Evolutionary conservation across 2,113 vertebrate species (phyloP).

Genomic region (Chionis minor): DNA sequence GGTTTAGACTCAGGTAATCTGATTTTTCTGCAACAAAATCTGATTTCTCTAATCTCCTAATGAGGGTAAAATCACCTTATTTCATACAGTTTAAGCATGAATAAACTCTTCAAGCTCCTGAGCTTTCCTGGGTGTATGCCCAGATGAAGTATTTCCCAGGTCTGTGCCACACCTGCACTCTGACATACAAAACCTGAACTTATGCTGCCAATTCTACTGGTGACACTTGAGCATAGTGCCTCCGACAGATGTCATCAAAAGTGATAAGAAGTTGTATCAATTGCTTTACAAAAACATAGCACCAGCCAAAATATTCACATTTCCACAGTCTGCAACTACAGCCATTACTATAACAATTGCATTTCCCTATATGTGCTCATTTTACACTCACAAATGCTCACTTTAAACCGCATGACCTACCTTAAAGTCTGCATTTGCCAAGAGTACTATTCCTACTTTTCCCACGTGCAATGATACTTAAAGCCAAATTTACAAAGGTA

Average conservation of each 20-base stretch:
- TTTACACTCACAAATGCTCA: not conserved
- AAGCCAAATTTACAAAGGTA: not conserved
- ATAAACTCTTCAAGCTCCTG: not conserved
- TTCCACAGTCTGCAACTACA: not conserved
- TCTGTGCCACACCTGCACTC: not conserved
- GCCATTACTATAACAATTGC: not conserved
- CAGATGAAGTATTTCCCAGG: not conserved
- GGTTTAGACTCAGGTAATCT: not conserved
- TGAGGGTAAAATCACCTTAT: not conserved
- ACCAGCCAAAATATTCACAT: not conserved
- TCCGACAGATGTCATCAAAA: not conserved
- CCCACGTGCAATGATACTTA: not conserved
- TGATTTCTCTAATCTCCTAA: not conserved
- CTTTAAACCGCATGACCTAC: not conserved
- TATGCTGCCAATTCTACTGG: not conserved
- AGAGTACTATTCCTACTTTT: not conserved
- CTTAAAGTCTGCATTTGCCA: not conserved
- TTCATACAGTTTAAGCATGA: not conserved
- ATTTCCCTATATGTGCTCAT: not conserved
- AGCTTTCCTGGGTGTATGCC: not conserved
- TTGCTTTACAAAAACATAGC: not conserved
- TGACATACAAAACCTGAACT: not conserved
- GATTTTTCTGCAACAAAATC: not conserved
- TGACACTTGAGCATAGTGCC: not conserved
- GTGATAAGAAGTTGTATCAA: not conserved